A percentile compares a stretch with the other conserved stretches of the same genome.
phyloP scores from a whole-genome alignment of 2,113 vertebrate species.

The Butorides virescens region DNA sequence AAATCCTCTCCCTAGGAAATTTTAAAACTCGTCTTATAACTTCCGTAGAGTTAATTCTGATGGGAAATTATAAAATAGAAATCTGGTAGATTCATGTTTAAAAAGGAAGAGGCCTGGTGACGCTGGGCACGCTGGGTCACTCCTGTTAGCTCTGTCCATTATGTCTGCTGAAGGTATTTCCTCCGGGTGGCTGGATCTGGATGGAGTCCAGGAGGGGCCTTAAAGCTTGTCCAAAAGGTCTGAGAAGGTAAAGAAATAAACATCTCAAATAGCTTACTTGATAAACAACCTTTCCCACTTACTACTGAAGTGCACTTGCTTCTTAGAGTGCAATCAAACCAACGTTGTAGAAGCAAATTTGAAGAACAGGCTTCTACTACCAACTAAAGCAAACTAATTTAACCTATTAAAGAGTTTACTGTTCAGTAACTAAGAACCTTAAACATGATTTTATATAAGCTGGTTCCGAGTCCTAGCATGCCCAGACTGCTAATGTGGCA shows the following conservation, averaged over 20 bases:
- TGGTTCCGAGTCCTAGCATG: background rate
- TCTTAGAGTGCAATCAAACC: background rate
- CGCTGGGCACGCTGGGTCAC: conserved; percentile 39
- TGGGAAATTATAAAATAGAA: conserved; percentile 81
- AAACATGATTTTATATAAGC: background rate
- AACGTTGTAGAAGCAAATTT: background rate
- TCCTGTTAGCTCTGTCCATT: conserved; percentile 85
- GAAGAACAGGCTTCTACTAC: background rate
- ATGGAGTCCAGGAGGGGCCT: conserved; percentile 88
- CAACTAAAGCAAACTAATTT: background rate
- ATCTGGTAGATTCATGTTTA: conserved; percentile 74
- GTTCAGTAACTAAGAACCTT: background rate
- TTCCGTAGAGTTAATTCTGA: conserved; percentile 71
- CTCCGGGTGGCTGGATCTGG: conserved; percentile 85
- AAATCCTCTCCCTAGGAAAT: conserved; percentile 71
- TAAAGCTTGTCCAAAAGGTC: conserved; percentile 93
- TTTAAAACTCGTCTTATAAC: conserved; percentile 55
- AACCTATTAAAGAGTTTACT: background rate
- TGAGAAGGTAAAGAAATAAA: conserved; percentile 61
- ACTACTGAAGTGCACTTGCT: background rate
- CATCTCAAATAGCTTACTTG: background rate
- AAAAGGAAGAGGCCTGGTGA: conserved; percentile 77
- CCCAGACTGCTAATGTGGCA: background rate
- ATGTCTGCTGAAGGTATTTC: conserved; percentile 83
- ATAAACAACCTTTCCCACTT: background rate